Evolutionary conservation across 1,140 invertebrate genomes (phyloP).

Genomic region (Pogonus chalceus): DNA sequence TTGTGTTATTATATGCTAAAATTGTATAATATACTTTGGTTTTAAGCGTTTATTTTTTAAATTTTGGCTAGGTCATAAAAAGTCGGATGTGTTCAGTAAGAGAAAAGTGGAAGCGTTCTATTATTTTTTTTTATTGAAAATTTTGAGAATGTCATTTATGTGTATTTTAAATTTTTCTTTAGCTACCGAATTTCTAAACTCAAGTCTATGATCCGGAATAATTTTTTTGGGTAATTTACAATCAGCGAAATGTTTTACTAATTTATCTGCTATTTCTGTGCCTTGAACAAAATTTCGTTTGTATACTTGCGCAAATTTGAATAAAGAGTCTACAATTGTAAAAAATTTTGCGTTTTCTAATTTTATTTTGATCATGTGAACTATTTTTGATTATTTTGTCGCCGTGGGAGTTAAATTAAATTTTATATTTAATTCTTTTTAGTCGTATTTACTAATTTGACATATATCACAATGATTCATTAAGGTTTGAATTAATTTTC

Average conservation of each 20-base stretch:
- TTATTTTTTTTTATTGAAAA: constrained; percentile 27
- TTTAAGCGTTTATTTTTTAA: too few relatives aligned
- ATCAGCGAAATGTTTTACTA: constrained; percentile 13
- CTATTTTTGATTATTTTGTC: constrained; percentile 12
- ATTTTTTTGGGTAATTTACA: constrained; percentile 15
- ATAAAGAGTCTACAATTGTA: constrained; percentile 15
- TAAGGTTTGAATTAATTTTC: constrained; percentile 10
- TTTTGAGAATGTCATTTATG: constrained; percentile 26
- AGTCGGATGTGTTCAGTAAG: constrained; percentile 27
- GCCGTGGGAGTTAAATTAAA: constrained; percentile 10
- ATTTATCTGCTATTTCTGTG: constrained; percentile 11
- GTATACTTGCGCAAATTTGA: constrained; percentile 15
- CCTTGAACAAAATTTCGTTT: background rate
- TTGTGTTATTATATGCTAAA: too few relatives aligned
- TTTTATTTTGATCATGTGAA: constrained; percentile 10
- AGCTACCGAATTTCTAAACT: constrained; percentile 21
- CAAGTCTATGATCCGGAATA: constrained; percentile 19
- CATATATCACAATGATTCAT: constrained; percentile 17
- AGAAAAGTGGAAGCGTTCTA: constrained; percentile 23
- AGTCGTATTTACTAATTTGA: constrained; percentile 11
- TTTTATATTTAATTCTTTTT: constrained; percentile 10
- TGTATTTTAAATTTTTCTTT: constrained; percentile 21
- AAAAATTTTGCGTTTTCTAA: constrained; percentile 14
- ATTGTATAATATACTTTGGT: too few relatives aligned
- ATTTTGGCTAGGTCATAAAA: constrained; percentile 17